Conservation (phyloP, 1,140 invertebrate species). For the Rhyzopertha dominica region DNA sequence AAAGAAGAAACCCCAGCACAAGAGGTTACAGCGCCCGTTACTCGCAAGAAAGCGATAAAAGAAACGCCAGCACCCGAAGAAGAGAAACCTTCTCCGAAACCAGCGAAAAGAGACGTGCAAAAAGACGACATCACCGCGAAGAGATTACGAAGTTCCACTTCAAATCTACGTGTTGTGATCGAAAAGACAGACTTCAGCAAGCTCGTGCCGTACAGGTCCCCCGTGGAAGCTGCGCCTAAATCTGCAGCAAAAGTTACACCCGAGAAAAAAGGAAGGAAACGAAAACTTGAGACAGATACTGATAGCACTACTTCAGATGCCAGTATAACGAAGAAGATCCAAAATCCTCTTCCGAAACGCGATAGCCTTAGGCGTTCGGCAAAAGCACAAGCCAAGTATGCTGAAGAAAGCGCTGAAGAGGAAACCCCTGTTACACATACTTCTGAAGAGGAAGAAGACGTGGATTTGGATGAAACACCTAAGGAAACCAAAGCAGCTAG, state of each 20-base stretch:
- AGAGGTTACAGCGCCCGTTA: not conserved
- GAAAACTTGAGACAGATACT: not conserved
- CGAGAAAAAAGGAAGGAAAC: slow-evolving; percentile 2
- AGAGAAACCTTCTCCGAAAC: slow-evolving; percentile 4
- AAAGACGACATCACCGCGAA: too few relatives aligned
- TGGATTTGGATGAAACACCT: not conserved
- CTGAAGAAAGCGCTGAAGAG: slow-evolving; percentile 1
- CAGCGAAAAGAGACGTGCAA: too few relatives aligned
- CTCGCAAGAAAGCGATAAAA: not conserved
- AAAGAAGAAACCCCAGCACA: slow-evolving; percentile 18
- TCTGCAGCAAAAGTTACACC: not conserved
- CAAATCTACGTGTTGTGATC: slow-evolving; percentile 13
- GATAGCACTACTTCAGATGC: not conserved
- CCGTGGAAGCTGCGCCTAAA: not conserved
- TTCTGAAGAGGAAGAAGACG: not conserved
- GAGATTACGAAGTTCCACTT: too few relatives aligned
- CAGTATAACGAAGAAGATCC: too few relatives aligned
- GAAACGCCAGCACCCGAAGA: not conserved
- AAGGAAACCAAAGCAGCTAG: not conserved
- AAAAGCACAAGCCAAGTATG: slow-evolving; percentile 3
- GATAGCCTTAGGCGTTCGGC: not conserved
- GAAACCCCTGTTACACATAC: not conserved
- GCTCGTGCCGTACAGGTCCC: not conserved
- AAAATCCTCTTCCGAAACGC: too few relatives aligned
- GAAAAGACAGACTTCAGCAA: slow-evolving; percentile 19